These are phyloP conservation scores for Columbina picui DNA, from an alignment of 2,113 vertebrate genomes.

Conservation along the genomic window DNA sequence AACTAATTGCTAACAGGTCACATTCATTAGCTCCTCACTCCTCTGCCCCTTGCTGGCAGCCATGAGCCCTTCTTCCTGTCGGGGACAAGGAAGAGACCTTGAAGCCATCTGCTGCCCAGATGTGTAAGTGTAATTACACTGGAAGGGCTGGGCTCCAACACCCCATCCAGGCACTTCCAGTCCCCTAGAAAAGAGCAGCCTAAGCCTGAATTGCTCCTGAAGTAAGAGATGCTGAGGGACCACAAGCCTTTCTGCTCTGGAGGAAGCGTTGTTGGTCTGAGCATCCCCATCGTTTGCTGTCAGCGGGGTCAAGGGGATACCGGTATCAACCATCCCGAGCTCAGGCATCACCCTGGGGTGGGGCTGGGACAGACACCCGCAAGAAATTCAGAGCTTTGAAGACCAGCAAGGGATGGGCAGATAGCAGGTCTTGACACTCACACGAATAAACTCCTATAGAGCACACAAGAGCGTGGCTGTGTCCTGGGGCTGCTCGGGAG, in stretches of 20 bases:
- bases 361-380: rapidly evolving
- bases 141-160: background rate
- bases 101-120: slow-evolving; percentile 63
- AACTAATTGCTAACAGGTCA: background rate
- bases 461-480: rapidly evolving
- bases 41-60: background rate
- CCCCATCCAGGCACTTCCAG: rapidly evolving
- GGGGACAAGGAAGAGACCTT: slow-evolving; percentile 17
- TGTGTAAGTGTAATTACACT: slow-evolving; percentile 41
- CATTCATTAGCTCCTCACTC: background rate
- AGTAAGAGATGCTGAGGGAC: background rate
- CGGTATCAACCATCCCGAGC: rapidly evolving
- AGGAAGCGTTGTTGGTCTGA: rapidly evolving
- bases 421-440: rapidly evolving
- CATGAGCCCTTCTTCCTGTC: background rate
- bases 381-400: background rate
- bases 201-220: background rate
- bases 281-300: rapidly evolving
- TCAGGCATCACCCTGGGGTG: background rate
- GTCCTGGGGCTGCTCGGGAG: background rate
- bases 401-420: background rate
- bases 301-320: rapidly evolving
- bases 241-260: background rate
- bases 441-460: rapidly evolving
- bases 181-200: background rate